These are phyloP conservation scores for Lochmaea capreae DNA, from an alignment of 2,888 invertebrate species.

Conservation along the genomic window DNA sequence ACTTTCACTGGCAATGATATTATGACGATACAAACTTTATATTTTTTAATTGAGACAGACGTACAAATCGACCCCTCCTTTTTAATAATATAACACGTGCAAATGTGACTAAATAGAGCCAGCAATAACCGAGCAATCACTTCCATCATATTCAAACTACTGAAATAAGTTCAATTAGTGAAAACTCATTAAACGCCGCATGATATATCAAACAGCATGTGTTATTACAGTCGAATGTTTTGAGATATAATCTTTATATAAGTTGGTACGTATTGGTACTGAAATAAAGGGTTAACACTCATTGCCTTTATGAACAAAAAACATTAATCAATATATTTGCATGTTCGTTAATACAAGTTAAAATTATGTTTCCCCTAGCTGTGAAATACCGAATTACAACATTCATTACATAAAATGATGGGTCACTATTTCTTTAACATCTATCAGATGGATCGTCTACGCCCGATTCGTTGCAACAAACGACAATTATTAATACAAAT, in stretches of 20 bases:
- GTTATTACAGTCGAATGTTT: constrained; percentile 58
- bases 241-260: constrained; percentile 61
- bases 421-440: background rate
- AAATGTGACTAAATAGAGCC: constrained; percentile 9
- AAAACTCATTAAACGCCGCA: constrained; percentile 53
- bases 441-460: background rate
- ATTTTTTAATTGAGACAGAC: too few species aligned
- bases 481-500: background rate
- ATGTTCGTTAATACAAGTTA: constrained; percentile 59
- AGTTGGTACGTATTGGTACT: constrained; percentile 64
- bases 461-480: background rate
- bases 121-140: constrained; percentile 22
- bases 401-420: constrained; percentile 40
- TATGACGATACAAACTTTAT: too few species aligned
- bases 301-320: constrained; percentile 54
- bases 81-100: too few species aligned
- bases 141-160: constrained; percentile 40
- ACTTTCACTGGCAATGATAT: too few species aligned
- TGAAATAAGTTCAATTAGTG: constrained; percentile 49
- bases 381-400: constrained; percentile 39
- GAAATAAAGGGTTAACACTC: constrained; percentile 59
- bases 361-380: constrained; percentile 41
- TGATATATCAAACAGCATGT: constrained; percentile 54
- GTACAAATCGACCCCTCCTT: too few species aligned
- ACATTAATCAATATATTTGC: constrained; percentile 61